Percentiles rank a stretch among this genome's conserved stretches.
These are phyloP conservation scores for Gymnopithys bicolor DNA, from an alignment of 2,797 vertebrate species.

Conservation along the genomic window DNA sequence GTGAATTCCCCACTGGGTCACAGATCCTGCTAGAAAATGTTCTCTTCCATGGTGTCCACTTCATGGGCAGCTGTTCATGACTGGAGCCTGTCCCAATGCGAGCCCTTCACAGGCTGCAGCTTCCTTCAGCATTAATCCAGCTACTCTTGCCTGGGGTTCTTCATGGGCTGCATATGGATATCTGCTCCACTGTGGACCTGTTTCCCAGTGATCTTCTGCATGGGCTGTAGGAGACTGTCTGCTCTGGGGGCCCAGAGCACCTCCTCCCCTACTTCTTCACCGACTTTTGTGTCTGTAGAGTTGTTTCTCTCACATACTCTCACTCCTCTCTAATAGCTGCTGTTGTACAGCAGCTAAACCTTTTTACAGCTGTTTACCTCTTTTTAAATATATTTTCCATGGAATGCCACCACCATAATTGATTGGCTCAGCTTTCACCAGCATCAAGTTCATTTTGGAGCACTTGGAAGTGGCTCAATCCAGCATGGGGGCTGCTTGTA, in stretches of 20 bases:
- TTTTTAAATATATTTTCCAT: not conserved
- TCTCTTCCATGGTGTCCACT: not conserved
- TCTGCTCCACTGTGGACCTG: not conserved
- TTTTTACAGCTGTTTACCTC: not conserved
- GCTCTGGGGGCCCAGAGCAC: accelerated
- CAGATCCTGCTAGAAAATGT: not conserved
- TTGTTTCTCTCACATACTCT: not conserved
- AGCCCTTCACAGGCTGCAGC: not conserved
- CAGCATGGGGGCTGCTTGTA: not conserved
- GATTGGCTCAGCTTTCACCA: not conserved
- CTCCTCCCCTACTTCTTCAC: not conserved
- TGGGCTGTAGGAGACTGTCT: not conserved
- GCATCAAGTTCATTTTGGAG: not conserved
- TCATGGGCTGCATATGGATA: not conserved
- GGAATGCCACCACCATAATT: not conserved
- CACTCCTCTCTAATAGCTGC: not conserved
- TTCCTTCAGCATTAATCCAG: not conserved
- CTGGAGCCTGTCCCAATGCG: accelerated
- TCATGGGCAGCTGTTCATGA: not conserved
- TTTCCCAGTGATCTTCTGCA: not conserved
- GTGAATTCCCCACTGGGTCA: not conserved
- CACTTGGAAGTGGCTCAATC: not conserved
- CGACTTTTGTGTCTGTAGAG: not conserved
- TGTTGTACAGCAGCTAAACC: not conserved
- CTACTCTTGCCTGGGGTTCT: not conserved